phyloP scores from a whole-genome alignment of 2,888 invertebrate species.

The Masnerella sp. region DNA sequence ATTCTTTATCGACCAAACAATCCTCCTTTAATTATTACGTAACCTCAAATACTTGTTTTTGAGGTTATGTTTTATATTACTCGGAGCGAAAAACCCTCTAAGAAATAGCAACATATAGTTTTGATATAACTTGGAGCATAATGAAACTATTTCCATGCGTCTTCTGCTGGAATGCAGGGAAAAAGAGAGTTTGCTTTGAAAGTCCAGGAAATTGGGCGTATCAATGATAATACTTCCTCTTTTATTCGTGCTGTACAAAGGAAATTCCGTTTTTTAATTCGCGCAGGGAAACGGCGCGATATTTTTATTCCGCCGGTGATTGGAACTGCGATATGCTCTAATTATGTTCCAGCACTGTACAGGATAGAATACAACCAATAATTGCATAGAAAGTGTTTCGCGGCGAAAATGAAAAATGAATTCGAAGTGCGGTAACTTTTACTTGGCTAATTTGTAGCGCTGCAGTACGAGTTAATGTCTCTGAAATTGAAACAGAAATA shows the following conservation, averaged over 20 bases:
- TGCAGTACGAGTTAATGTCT: too few relatives aligned
- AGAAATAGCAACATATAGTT: too few relatives aligned
- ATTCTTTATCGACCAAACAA: too few relatives aligned
- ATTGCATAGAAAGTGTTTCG: conserved; percentile 48
- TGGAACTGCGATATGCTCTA: conserved; percentile 40
- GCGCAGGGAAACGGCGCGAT: conserved; percentile 12
- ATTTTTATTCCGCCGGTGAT: conserved; percentile 34
- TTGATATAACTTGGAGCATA: too few relatives aligned
- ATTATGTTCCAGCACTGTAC: conserved; percentile 31
- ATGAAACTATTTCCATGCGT: conserved; percentile 14
- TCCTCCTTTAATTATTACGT: too few relatives aligned
- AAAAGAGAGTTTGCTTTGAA: conserved; percentile 13
- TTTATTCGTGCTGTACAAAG: conserved; percentile 21
- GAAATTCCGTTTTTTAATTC: conserved; percentile 31
- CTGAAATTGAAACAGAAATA: too few relatives aligned
- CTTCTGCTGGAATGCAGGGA: neutral
- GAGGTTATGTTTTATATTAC: too few relatives aligned
- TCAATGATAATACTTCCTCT: conserved; percentile 27
- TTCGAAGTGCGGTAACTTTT: conserved; percentile 37
- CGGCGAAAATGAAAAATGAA: conserved; percentile 38
- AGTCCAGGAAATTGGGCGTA: conserved; percentile 38
- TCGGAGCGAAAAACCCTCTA: too few relatives aligned
- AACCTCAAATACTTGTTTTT: too few relatives aligned
- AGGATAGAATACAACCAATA: conserved; percentile 29
- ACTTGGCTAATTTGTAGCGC: conserved; percentile 27